A percentile compares a stretch with the other conserved stretches of the same genome.
These are phyloP conservation scores for Rhodophaea formosa DNA, from an alignment of 2,888 invertebrate genomes.

Conservation along the genomic window DNA sequence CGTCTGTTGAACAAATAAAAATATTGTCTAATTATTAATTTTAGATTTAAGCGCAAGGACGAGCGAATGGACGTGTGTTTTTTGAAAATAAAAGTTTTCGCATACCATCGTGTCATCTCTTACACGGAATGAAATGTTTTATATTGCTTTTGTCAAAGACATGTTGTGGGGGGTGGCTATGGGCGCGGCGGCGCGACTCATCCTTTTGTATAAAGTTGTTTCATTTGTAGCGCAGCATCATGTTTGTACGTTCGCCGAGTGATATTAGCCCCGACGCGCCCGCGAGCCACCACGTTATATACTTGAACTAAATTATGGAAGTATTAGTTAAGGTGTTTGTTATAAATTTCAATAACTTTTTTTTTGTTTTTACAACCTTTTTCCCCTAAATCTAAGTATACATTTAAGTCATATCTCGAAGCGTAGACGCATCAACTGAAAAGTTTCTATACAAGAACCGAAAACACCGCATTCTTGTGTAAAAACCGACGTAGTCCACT, in stretches of 20 bases:
- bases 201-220: conserved; percentile 70
- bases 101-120: conserved; percentile 77
- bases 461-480: conserved; percentile 54
- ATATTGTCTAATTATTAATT: conserved; percentile 81
- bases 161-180: conserved; percentile 45
- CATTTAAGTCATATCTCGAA: conserved; percentile 80
- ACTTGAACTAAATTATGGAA: conserved; percentile 76
- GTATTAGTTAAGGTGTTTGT: conserved; percentile 81
- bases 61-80: conserved; percentile 80
- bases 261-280: conserved; percentile 40
- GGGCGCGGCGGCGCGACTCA: conserved; percentile 37
- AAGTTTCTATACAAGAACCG: conserved; percentile 66
- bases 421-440: conserved; percentile 72
- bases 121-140: conserved; percentile 80
- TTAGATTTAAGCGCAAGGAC: conserved; percentile 79
- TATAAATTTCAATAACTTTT: conserved; percentile 80
- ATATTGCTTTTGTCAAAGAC: conserved; percentile 75
- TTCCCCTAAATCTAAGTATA: conserved; percentile 78
- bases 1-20: conserved; percentile 81
- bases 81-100: conserved; percentile 71
- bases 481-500: conserved; percentile 73
- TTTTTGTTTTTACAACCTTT: conserved; percentile 78
- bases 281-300: conserved; percentile 44
- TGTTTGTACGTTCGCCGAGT: conserved; percentile 39
- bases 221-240: conserved; percentile 54